Base-by-base conservation (phyloP, 2,888 invertebrate species). In the Liposcelis brunnea region DNA sequence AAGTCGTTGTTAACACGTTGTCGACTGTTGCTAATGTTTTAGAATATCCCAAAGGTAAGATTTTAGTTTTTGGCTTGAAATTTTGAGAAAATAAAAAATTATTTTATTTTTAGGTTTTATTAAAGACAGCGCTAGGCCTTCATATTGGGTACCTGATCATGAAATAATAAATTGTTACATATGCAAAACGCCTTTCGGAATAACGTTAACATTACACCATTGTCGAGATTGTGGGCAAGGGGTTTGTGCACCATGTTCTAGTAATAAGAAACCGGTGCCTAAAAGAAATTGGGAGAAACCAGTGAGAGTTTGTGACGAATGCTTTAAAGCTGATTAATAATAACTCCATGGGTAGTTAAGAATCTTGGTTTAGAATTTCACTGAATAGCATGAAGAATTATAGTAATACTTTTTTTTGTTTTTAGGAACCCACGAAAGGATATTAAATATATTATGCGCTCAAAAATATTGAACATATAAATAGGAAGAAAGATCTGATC, bases 61-160 rank as follows among this genome's bases (percentile, higher is more conserved):
- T 37, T 31, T 33, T 16, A 2, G 2, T 21, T 43, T 36, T 16
- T 2, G 18, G 42, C 34, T 12, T 18, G 1, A 6, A 3, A 16
- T 46, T 38, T 12, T 12, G 21, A 3, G 12, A 15, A 16, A n/a
- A n/a, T n/a, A n/a, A 15, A 34, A 11, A 2, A 19, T 40, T 42
- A 14, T 43, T 42, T 46, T 46, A 33, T 33, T 54, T 55, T 4
- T 49, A 74, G 75, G 68, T 43, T 60, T 77, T 38, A 75, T 86
- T 40, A 84, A 83, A 60, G 80, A 81, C 51, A 70, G 76, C 3
- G 81, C 77, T 4, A 66, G 83, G 33, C 85, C 85, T 1, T 63
- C 72, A 0, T 86, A 86, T 60, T 86, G 86, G 86, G 72, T 77
- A 31, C 80, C 84, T 1, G 85, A 86, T 59, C 68, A 68, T 4